Evolutionary conservation across 2,888 invertebrate genomes (phyloP), one percentile per base, ranked within the genome.

Genomic region (Cyclophora albipunctata): DNA sequence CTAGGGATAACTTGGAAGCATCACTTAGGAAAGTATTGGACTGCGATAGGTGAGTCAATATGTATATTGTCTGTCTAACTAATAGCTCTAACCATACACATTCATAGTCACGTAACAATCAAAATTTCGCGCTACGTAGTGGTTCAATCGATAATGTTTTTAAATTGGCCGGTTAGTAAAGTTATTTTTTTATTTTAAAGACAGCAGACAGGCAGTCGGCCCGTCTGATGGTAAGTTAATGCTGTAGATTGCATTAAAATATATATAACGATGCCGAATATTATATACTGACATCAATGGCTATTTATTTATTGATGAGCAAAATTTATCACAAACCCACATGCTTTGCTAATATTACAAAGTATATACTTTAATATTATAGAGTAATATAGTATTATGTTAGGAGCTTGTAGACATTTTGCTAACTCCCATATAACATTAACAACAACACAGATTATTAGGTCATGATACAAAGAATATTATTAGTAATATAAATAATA

Each of bases 1-100:
- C 94, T 45, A 91, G 92, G 62, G 94, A 94, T 62, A 94, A 93
- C 74, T 92, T 95, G 49, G 93, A 93, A 69, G 84, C 89, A 34
- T 93, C 93, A 34, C 85, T 96, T 46, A 90, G 91, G 53, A 90
- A 91, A 60, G 92, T 94, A 50, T 81, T 95, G 54, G 93, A 93
- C 74, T 90, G 90, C 67, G 92, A 94, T 70, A 93, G 92, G 94
- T 94, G 84, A 78, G 81, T 73, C 20, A 50, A 52, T 52, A 49
- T 49, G 51, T 35, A 44, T 46, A 47, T 47, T 42, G n/a, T 50
- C 44, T 45, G 37, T 42, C 40, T 48, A 45, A 47, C 40, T 46
- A 58, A 57, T 55, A 57, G 59, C 56, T 59, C 52, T n/a, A 42
- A 51, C 51, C 45, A 52, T 55, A 59, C 56, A 58, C 58, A 44